A percentile compares a stretch with the other conserved stretches of the same genome.
phyloP scores from a whole-genome alignment of 2,888 invertebrate genomes.

The Craniophora ligustri region DNA sequence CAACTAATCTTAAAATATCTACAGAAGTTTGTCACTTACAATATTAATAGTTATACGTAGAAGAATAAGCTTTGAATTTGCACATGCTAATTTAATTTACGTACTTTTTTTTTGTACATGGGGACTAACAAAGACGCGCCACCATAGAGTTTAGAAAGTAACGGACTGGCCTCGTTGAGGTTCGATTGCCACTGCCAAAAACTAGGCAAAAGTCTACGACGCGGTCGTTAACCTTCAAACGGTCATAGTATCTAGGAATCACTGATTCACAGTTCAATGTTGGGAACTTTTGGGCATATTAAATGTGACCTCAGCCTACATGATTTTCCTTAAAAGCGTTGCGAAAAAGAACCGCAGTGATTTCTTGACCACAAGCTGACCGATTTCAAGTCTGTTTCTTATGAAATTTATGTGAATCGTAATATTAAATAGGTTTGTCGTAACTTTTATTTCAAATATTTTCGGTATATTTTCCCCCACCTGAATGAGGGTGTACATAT shows the following conservation, averaged over 20 bases:
- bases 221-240: constrained; percentile 59
- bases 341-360: constrained; percentile 8
- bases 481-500: not conserved
- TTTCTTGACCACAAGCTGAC: constrained; percentile 42
- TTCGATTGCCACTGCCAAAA: constrained; percentile 56
- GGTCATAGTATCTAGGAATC: constrained; percentile 48
- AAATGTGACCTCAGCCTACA: constrained; percentile 30
- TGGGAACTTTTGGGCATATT: constrained; percentile 28
- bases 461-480: not conserved
- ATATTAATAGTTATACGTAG: too few relatives aligned
- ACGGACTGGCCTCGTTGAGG: constrained; percentile 59
- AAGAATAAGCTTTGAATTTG: constrained; percentile 10
- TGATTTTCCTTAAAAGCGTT: constrained; percentile 39
- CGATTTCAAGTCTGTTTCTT: constrained; percentile 32
- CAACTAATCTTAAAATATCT: too few relatives aligned
- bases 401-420: constrained; percentile 16
- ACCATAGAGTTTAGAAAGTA: constrained; percentile 48
- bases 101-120: not conserved
- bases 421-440: constrained; percentile 1
- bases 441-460: too few relatives aligned
- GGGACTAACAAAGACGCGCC: constrained; percentile 12
- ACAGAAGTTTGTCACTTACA: too few relatives aligned
- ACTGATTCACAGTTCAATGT: constrained; percentile 51
- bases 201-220: constrained; percentile 49
- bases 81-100: constrained; percentile 23